Conservation (phyloP, 2,888 invertebrate species). For the Thereva nobilitata region DNA sequence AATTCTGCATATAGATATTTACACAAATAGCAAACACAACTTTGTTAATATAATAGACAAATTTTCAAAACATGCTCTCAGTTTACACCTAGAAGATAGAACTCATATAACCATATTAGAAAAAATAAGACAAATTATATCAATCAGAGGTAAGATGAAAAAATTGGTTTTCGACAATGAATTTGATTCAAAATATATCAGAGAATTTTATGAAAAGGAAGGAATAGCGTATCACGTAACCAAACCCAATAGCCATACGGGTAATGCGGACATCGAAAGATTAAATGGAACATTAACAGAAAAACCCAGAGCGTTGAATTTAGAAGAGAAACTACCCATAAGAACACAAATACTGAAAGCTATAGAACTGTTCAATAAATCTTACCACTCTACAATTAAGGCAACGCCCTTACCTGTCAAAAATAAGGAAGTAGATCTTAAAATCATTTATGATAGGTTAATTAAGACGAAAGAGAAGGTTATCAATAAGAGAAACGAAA, state of each 20-base stretch:
- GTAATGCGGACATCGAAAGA: neutral
- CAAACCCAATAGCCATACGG: conserved; percentile 23
- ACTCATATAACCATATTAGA: conserved; percentile 35
- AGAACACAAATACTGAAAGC: conserved; percentile 13
- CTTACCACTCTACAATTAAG: conserved; percentile 21
- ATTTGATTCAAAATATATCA: conserved; percentile 19
- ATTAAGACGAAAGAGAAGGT: neutral
- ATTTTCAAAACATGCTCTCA: conserved; percentile 40
- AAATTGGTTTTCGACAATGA: conserved; percentile 24
- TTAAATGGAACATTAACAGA: conserved; percentile 16
- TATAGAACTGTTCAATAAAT: conserved; percentile 8
- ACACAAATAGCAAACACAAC: conserved; percentile 36
- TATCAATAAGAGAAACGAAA: conserved; percentile 3
- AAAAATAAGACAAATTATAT: conserved; percentile 20
- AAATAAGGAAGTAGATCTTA: neutral
- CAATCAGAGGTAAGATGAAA: conserved; percentile 27
- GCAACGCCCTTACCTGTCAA: neutral
- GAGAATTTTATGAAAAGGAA: conserved; percentile 21
- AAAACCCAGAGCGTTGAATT: conserved; percentile 14
- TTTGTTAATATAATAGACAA: conserved; percentile 40
- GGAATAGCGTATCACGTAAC: conserved; percentile 11
- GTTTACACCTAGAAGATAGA: conserved; percentile 33
- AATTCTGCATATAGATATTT: conserved; percentile 27
- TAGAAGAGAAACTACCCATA: conserved; percentile 28
- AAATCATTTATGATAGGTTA: neutral